Evolutionary conservation across 2,113 vertebrate species (phyloP).

Genomic region (Pandion haliaetus): DNA sequence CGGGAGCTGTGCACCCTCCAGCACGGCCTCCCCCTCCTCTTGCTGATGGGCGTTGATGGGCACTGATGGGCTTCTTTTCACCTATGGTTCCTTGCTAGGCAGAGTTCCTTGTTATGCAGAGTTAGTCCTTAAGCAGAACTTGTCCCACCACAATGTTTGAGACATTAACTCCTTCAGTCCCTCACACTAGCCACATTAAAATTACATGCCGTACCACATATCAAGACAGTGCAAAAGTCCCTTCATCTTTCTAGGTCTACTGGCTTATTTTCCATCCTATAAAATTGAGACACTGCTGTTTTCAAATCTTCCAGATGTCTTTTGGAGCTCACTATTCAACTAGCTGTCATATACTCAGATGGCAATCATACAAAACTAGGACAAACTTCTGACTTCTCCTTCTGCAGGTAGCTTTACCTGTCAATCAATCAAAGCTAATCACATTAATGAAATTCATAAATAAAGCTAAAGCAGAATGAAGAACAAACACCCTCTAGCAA

Average conservation of each 20-base stretch:
- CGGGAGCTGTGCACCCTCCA: no score
- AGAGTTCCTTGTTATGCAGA: no score
- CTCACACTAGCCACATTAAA: neutral
- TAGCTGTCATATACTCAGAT: neutral
- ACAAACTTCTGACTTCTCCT: neutral
- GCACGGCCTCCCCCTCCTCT: no score
- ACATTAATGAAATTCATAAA: conserved; percentile 33
- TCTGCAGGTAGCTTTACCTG: neutral
- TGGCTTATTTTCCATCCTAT: neutral
- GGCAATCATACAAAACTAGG: neutral
- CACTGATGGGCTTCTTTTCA: no score
- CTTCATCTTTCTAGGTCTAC: neutral
- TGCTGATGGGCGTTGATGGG: no score
- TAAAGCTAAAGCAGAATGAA: neutral
- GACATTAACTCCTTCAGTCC: no score
- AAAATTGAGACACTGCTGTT: neutral
- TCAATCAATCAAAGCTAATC: conserved; percentile 32
- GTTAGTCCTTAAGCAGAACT: no score
- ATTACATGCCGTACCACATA: neutral
- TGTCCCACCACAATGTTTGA: no score
- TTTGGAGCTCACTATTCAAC: neutral
- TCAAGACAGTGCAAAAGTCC: neutral
- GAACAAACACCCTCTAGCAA: neutral
- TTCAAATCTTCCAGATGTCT: neutral
- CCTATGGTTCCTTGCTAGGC: no score